Evolutionary conservation across 2,797 vertebrate genomes (phyloP), one percentile per base, ranked within the genome.

Genomic region (Sphaeramia orbicularis): DNA sequence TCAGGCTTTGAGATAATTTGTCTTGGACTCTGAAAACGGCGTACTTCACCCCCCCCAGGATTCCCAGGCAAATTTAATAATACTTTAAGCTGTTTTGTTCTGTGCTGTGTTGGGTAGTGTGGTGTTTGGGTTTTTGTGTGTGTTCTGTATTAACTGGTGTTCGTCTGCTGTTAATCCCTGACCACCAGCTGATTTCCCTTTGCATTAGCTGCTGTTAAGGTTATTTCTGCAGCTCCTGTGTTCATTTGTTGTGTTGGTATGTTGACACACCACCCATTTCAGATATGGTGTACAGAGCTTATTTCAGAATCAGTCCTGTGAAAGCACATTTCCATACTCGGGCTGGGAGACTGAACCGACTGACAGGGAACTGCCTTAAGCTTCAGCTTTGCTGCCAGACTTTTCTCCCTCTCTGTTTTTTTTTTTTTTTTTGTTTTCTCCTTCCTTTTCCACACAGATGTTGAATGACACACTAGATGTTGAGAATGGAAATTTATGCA

Each of bases 401-500:
- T 71, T 62, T 14, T 55, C 49, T 24, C 21, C 21, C 21, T 24
- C 21, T 48, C 52, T 68, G 56, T 79, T 47, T 57, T 63, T 37
- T 27, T 30, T 54, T 49, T 69, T 51, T 80, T 38, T 60, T 60
- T 35, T 75, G 36, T 72, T 75, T 71, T 65, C 15, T 45, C 45
- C 80, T 73, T 53, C 15, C 47, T 53, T 76, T 62, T 62, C 41
- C 71, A 65, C 58, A 73, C 51, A 71, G 49, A 68, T 74, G 38
- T 72, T 83, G 74, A 83, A 81, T 81, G 75, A 55, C 75, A 78
- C 35, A 68, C 50, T 61, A 58, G 67, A 86, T 72, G 65, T 65
- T 62, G 71, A 78, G 65, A 68, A 89, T 80, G 71, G 65, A 87
- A 81, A 89, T 89, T 73, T 80, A 88, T 88, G 80, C 81, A 59